These are phyloP conservation scores for Holothuria leucospilota DNA, from an alignment of 53 echinoderm and acorn worm species.

Conservation along the genomic window DNA sequence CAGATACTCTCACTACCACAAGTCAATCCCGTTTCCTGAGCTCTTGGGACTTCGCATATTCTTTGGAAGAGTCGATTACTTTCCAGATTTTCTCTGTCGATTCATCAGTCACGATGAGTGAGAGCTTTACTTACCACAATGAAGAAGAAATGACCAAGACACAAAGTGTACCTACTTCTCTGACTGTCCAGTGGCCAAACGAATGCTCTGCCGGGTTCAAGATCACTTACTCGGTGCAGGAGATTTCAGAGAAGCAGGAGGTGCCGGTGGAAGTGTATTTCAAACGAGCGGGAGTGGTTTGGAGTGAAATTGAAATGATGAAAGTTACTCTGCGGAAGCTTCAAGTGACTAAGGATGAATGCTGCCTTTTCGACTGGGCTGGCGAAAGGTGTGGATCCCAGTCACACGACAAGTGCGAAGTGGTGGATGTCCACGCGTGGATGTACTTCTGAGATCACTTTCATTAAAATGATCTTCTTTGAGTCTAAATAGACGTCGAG, in stretches of 20 bases:
- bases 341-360: not conserved
- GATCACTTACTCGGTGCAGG: not conserved
- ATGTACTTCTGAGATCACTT: too few species aligned
- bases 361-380: not conserved
- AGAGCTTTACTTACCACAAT: constrained; percentile 11
- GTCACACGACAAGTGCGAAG: not conserved
- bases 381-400: not conserved
- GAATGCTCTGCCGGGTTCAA: constrained; percentile 15
- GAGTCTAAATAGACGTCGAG: too few species aligned
- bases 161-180: not conserved
- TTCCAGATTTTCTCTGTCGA: not conserved
- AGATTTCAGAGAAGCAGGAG: not conserved
- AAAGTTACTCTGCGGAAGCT: not conserved
- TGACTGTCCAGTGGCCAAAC: not conserved
- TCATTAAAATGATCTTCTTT: too few species aligned
- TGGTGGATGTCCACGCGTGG: not conserved
- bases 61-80: not conserved
- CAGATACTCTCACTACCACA: not conserved
- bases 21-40: not conserved
- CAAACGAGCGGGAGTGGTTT: not conserved
- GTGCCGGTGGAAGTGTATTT: not conserved
- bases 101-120: constrained; percentile 8
- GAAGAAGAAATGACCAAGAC: constrained; percentile 14
- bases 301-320: not conserved
- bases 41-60: constrained; percentile 13